These are phyloP conservation scores for Sminthurinus signatus DNA, from an alignment of 1,140 invertebrate genomes.

Conservation along the genomic window DNA sequence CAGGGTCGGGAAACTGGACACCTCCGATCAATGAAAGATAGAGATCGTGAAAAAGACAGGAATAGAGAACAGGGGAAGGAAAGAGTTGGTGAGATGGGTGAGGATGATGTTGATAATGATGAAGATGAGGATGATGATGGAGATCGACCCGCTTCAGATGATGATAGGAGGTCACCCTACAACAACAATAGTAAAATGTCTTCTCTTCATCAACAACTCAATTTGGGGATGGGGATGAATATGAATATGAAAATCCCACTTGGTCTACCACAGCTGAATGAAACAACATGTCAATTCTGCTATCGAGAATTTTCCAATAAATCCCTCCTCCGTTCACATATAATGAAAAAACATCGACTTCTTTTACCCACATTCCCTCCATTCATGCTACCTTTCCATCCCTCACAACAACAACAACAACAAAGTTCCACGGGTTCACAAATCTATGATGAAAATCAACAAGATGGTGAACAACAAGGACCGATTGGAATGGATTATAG, in stretches of 20 bases:
- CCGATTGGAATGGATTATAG: background rate
- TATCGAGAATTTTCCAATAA: slow-evolving; percentile 27
- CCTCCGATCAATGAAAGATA: no score
- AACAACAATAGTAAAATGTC: slow-evolving; percentile 21
- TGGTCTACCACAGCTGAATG: slow-evolving; percentile 16
- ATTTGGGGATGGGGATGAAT: background rate
- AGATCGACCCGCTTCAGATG: no score
- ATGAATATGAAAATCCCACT: background rate
- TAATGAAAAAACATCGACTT: slow-evolving; percentile 30
- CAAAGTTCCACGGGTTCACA: background rate
- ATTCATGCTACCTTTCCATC: slow-evolving; percentile 29
- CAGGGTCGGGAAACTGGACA: no score
- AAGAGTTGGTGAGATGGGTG: no score
- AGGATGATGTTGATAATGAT: no score
- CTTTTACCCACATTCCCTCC: slow-evolving; percentile 31
- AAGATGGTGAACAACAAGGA: background rate
- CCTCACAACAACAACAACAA: no score
- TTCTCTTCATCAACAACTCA: slow-evolving; percentile 10
- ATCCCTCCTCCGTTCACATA: slow-evolving; percentile 21
- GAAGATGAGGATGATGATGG: no score
- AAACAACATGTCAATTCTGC: slow-evolving; percentile 34
- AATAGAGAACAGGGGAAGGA: no score
- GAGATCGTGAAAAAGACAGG: background rate
- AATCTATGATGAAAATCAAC: slow-evolving; percentile 5
- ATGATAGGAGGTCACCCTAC: no score